Evolutionary conservation across 1,140 invertebrate genomes (phyloP).

Genomic region (Aphaenogaster ashmeadi): DNA sequence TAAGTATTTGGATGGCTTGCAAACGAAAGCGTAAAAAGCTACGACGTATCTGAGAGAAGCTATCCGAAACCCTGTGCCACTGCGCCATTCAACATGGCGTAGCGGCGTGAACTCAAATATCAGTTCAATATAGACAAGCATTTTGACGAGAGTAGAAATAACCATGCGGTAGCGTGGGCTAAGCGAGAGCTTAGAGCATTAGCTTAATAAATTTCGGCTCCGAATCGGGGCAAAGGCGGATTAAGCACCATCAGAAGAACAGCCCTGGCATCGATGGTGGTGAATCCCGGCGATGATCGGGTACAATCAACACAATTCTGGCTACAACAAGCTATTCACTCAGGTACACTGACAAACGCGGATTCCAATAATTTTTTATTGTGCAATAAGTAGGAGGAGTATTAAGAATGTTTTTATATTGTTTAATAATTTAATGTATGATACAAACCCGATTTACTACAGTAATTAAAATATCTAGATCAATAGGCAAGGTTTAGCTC

Average conservation of each 20-base stretch:
- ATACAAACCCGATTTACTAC: neutral
- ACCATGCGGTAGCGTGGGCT: slow-evolving; percentile 77
- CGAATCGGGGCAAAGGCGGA: slow-evolving; percentile 31
- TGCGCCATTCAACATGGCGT: slow-evolving; percentile 71
- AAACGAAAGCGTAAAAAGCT: slow-evolving; percentile 85
- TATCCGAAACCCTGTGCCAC: slow-evolving; percentile 14
- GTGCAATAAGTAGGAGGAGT: neutral
- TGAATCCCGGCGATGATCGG: slow-evolving; percentile 89
- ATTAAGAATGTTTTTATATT: neutral
- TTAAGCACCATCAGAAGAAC: slow-evolving; percentile 71
- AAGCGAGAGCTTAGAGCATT: slow-evolving; percentile 71
- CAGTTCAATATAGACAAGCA: slow-evolving; percentile 3
- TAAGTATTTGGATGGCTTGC: slow-evolving; percentile 84
- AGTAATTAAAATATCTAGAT: neutral
- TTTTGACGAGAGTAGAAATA: slow-evolving; percentile 37
- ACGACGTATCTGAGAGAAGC: slow-evolving; percentile 47
- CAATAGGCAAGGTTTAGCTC: neutral
- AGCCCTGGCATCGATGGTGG: slow-evolving; percentile 76
- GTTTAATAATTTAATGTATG: neutral
- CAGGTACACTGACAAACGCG: slow-evolving; percentile 88
- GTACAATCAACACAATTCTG: slow-evolving; percentile 93
- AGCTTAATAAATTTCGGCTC: slow-evolving; percentile 55
- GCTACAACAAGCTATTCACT: slow-evolving; percentile 96
- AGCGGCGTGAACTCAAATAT: slow-evolving; percentile 54
- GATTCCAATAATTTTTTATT: neutral